Percentiles rank a stretch among this genome's conserved stretches.
Evolutionary conservation across 2,888 invertebrate genomes (phyloP).

Genomic region (Meliscaeva auricollis): DNA sequence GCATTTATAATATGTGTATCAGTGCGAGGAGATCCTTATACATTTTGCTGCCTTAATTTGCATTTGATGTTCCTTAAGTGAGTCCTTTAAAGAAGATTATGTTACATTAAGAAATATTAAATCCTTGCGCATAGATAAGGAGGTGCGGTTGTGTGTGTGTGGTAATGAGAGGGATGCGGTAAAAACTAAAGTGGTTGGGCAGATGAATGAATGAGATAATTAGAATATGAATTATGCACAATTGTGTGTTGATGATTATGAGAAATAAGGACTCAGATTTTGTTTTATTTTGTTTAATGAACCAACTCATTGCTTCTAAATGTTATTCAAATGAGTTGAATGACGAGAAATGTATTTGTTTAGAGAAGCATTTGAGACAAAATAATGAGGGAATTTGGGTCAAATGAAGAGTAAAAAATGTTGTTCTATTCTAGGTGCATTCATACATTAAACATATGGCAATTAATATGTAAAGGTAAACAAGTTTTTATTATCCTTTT

Average conservation of each 20-base stretch:
- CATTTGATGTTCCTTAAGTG: conserved; percentile 67
- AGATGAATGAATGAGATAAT: conserved; percentile 71
- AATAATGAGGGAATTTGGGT: conserved; percentile 51
- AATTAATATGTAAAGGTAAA: too few species aligned
- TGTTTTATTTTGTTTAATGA: conserved; percentile 13
- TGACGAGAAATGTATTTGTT: conserved; percentile 24
- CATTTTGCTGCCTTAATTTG: conserved; percentile 59
- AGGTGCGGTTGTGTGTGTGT: conserved; percentile 9
- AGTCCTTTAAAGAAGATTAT: conserved; percentile 69
- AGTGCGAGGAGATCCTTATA: conserved; percentile 8
- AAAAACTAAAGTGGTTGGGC: conserved; percentile 36
- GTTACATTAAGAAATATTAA: conserved; percentile 75
- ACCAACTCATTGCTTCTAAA: conserved; percentile 25
- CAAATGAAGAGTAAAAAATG: too few species aligned
- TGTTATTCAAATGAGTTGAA: conserved; percentile 36
- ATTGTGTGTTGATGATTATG: conserved; percentile 37
- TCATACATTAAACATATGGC: too few species aligned
- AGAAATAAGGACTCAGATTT: conserved; percentile 19
- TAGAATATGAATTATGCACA: conserved; percentile 65
- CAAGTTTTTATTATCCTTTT: too few species aligned
- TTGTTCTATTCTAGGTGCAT: background rate
- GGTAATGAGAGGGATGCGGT: conserved; percentile 3
- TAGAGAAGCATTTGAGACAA: conserved; percentile 13
- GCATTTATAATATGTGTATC: background rate
- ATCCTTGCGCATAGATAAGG: conserved; percentile 63